Conservation (phyloP, 2,888 invertebrate species). For the Podotricha telesiphe region DNA sequence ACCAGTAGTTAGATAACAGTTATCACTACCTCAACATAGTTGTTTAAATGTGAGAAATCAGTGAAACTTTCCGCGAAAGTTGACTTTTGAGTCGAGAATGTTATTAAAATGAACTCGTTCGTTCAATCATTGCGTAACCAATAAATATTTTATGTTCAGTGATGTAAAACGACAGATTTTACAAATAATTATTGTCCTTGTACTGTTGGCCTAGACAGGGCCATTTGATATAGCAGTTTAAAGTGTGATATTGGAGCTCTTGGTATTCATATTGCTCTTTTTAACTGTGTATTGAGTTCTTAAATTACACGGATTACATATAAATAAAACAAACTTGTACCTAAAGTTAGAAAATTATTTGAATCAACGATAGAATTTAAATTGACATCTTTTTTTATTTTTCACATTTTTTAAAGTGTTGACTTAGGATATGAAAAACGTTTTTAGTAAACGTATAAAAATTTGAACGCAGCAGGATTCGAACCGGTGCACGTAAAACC, state of each 20-base stretch:
- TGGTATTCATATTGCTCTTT: constrained; percentile 22
- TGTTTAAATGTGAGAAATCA: constrained; percentile 46
- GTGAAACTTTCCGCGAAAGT: constrained; percentile 62
- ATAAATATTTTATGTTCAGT: constrained; percentile 37
- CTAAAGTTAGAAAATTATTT: background rate
- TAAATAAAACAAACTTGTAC: background rate
- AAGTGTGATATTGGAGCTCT: constrained; percentile 23
- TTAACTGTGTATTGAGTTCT: constrained; percentile 14
- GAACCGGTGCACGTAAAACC: too few species aligned
- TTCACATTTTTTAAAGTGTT: too few species aligned
- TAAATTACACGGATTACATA: background rate
- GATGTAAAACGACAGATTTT: constrained; percentile 43
- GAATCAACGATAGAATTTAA: too few species aligned
- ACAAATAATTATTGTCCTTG: constrained; percentile 42
- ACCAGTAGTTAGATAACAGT: constrained; percentile 14
- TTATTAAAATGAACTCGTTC: constrained; percentile 63
- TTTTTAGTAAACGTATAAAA: too few species aligned
- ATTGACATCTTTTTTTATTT: too few species aligned
- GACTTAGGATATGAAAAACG: too few species aligned
- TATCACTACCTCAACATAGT: constrained; percentile 27
- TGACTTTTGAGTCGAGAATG: constrained; percentile 54
- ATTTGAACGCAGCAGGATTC: too few species aligned
- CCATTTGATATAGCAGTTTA: constrained; percentile 35
- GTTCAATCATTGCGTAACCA: constrained; percentile 63
- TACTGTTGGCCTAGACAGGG: constrained; percentile 31